Percentiles rank a stretch among this genome's conserved stretches.
These are phyloP conservation scores for Cheilosia grossa DNA, from an alignment of 2,888 invertebrate genomes.

Conservation along the genomic window DNA sequence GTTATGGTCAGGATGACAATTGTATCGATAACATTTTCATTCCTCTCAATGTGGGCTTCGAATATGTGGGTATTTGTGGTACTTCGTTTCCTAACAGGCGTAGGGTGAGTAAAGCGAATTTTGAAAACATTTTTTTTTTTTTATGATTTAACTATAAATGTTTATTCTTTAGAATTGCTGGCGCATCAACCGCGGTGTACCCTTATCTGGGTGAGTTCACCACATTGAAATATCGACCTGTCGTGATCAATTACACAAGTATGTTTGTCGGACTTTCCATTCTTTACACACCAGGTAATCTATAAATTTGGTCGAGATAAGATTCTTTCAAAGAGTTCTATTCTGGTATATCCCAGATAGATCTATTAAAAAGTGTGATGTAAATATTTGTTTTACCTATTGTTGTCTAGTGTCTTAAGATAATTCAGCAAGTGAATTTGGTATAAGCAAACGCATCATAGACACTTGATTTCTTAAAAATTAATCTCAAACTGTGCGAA, in stretches of 20 bases:
- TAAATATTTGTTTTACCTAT: background rate
- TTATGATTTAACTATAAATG: too few species aligned
- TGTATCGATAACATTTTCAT: slow-evolving; percentile 83
- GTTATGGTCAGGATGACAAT: slow-evolving; percentile 84
- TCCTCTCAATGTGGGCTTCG: slow-evolving; percentile 84
- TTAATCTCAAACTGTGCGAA: too few species aligned
- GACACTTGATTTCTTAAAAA: too few species aligned
- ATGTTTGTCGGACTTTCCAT: slow-evolving; percentile 81
- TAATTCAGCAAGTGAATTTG: too few species aligned
- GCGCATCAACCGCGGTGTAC: slow-evolving; percentile 82
- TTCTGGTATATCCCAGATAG: background rate
- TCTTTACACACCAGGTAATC: slow-evolving; percentile 62
- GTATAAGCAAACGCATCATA: too few species aligned
- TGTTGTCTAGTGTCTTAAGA: too few species aligned
- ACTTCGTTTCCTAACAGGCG: slow-evolving; percentile 84
- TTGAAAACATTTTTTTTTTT: background rate
- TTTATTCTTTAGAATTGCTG: slow-evolving; percentile 80
- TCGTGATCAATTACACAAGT: slow-evolving; percentile 82
- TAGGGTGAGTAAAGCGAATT: slow-evolving; percentile 82
- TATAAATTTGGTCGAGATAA: background rate
- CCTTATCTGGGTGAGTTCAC: slow-evolving; percentile 84
- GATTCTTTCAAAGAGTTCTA: too few species aligned
- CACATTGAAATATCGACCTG: slow-evolving; percentile 79
- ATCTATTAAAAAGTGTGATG: background rate
- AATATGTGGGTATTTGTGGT: slow-evolving; percentile 84